phyloP scores from a whole-genome alignment of 1,140 invertebrate genomes.

The Drosophila insularis region DNA sequence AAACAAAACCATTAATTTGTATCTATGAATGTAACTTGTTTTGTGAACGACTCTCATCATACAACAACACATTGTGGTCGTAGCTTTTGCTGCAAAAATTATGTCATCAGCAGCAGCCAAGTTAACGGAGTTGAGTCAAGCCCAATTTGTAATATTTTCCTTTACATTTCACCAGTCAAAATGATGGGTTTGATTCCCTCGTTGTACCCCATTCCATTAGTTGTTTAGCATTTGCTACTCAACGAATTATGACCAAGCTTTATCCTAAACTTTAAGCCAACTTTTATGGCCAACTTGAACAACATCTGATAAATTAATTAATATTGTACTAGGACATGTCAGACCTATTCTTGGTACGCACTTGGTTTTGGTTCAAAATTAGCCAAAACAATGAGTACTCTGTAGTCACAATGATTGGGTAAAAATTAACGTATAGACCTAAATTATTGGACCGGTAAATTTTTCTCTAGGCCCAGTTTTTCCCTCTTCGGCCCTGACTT shows the following conservation, averaged over 20 bases:
- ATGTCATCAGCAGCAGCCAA: constrained; percentile 45
- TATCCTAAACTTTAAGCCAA: no score
- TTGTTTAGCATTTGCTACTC: neutral
- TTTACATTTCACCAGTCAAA: neutral
- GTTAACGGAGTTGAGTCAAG: neutral
- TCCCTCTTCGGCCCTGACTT: no score
- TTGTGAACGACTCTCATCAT: constrained; percentile 19
- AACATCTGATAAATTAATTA: no score
- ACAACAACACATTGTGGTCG: constrained; percentile 19
- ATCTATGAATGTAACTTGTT: constrained; percentile 24
- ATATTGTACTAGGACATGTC: no score
- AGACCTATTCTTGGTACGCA: no score
- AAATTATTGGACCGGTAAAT: no score
- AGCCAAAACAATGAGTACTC: no score
- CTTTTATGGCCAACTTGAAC: no score
- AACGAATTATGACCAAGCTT: neutral
- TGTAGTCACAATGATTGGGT: no score
- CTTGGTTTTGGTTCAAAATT: no score
- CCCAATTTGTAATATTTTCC: neutral
- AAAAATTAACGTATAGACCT: no score
- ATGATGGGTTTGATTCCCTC: neutral
- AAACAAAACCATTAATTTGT: constrained; percentile 56
- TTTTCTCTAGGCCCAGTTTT: no score
- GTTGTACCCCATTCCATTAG: neutral
- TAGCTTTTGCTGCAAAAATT: constrained; percentile 38